Evolutionary conservation across 2,113 vertebrate species (phyloP).

Genomic region (Microtus montanus): DNA sequence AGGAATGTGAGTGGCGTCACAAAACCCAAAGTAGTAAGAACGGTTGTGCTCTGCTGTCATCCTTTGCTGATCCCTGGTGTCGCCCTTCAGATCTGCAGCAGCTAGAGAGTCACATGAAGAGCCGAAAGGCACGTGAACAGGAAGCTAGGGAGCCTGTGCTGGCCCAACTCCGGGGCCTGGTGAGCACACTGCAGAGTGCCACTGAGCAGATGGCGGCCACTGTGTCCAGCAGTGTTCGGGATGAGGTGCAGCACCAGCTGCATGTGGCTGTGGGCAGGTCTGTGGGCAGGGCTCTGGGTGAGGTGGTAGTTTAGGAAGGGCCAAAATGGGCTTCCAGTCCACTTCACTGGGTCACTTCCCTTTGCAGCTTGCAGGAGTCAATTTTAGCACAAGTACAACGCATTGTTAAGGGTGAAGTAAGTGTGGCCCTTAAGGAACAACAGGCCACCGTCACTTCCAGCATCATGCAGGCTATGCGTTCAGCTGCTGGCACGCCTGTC

Average conservation of each 20-base stretch:
- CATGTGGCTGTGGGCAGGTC: slow-evolving; percentile 96
- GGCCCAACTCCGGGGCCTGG: slow-evolving; percentile 92
- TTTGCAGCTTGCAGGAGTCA: slow-evolving; percentile 94
- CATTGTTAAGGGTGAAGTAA: slow-evolving; percentile 97
- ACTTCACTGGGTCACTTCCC: slow-evolving; percentile 42
- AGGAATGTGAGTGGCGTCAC: slow-evolving; percentile 92
- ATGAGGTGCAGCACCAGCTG: slow-evolving; percentile 96
- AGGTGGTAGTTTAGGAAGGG: not conserved
- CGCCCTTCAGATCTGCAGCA: slow-evolving; percentile 92
- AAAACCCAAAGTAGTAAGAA: not conserved
- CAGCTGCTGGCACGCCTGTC: slow-evolving; percentile 94
- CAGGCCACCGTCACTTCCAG: slow-evolving; percentile 96
- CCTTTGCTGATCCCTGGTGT: not conserved
- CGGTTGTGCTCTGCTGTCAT: not conserved
- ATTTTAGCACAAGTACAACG: slow-evolving; percentile 96
- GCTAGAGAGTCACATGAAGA: slow-evolving; percentile 94
- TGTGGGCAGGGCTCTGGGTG: slow-evolving; percentile 67
- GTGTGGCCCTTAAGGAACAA: slow-evolving; percentile 97
- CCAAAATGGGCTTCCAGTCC: not conserved
- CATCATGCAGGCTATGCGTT: slow-evolving; percentile 99
- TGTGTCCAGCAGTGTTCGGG: slow-evolving; percentile 89
- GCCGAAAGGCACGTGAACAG: slow-evolving; percentile 91
- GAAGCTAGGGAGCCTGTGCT: slow-evolving; percentile 91
- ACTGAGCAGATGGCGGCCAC: slow-evolving; percentile 92
- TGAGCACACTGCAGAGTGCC: slow-evolving; percentile 90